phyloP scores from a whole-genome alignment of 2,888 invertebrate genomes.

The Mylabris sibirica region DNA sequence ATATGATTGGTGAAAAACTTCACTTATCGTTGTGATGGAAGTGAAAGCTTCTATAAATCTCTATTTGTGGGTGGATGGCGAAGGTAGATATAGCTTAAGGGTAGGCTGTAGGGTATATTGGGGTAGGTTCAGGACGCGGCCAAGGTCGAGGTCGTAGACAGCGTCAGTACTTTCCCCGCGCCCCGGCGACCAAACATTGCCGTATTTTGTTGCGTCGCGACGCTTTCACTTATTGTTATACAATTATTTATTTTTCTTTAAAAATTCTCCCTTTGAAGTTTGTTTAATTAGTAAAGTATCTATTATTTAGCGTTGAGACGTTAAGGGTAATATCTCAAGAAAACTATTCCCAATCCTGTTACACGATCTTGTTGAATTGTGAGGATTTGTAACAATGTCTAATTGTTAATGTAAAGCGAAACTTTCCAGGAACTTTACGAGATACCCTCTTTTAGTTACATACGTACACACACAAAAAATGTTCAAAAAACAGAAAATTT shows the following conservation, averaged over 20 bases:
- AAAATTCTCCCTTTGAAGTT: not conserved
- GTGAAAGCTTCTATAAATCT: not conserved
- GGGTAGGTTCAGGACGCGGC: slow-evolving; percentile 44
- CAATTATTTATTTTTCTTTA: not conserved
- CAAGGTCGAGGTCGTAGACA: slow-evolving; percentile 50
- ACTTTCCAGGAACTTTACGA: not conserved
- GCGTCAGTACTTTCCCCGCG: slow-evolving; percentile 11
- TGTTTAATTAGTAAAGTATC: not conserved
- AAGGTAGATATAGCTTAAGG: slow-evolving; percentile 13
- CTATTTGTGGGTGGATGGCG: not conserved
- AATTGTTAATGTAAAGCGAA: slow-evolving; percentile 1
- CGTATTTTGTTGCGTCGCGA: slow-evolving; percentile 28
- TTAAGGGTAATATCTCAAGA: not conserved
- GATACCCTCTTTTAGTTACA: not conserved
- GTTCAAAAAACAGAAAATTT: not conserved
- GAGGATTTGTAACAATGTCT: not conserved
- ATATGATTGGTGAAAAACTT: not conserved
- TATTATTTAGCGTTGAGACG: not conserved
- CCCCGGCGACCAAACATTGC: slow-evolving; percentile 29
- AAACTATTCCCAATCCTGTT: not conserved
- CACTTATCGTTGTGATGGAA: not conserved
- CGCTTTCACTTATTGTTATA: slow-evolving; percentile 16
- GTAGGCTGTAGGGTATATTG: slow-evolving; percentile 35
- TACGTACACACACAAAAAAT: not conserved
- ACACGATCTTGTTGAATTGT: not conserved